Evolutionary conservation across 2,797 vertebrate genomes (phyloP), one percentile per base, ranked within the genome.

Genomic region (Corythornis leucogaster): DNA sequence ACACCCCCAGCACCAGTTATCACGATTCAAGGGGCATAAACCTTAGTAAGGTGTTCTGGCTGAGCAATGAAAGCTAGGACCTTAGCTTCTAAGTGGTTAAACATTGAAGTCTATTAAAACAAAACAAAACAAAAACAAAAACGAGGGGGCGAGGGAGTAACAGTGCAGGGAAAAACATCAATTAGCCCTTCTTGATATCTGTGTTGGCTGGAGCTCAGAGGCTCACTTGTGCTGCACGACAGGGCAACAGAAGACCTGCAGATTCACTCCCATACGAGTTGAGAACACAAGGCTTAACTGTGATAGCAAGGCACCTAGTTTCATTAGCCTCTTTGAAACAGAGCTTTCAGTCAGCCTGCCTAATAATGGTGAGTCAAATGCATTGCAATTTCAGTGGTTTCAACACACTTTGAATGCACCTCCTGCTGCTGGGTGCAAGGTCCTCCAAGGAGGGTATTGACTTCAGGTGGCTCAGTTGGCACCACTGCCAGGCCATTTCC

Each of bases 261-360:
- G 51, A 21, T 61, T 78, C 11, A 38, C 4, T 59, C 46, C 25
- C 11, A 38, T 0, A 0, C 0, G 2, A 83, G 24, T 35, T 66
- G 46, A 35, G 35, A 89, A 73, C 35, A 30, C 5, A 22, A 38
- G n/a, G 35, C 30, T 79, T 63, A 76, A 78, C 53, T n/a, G 55
- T 90, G 45, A 21, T 55, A 68, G 48, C 38, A 89, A 85, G 43
- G 31, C 18, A 68, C 25, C 15, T 67, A 24, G 25, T 38, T 88
- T 64, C 42, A 12, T 67, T 46, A 48, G 7, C 61, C 75, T 31
- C 51, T 66, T 43, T 50, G 35, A 59, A 78, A 63, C 14, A 55
- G 28, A 86, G 24, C 12, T 76, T 80, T 87, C 76, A 30, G 48
- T 58, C 43, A 11, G 3, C 54, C 30, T 55, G 21, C 9, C 38